Conservation (phyloP, 1,140 invertebrate genomes). For the Drosophila trapezifrons region DNA sequence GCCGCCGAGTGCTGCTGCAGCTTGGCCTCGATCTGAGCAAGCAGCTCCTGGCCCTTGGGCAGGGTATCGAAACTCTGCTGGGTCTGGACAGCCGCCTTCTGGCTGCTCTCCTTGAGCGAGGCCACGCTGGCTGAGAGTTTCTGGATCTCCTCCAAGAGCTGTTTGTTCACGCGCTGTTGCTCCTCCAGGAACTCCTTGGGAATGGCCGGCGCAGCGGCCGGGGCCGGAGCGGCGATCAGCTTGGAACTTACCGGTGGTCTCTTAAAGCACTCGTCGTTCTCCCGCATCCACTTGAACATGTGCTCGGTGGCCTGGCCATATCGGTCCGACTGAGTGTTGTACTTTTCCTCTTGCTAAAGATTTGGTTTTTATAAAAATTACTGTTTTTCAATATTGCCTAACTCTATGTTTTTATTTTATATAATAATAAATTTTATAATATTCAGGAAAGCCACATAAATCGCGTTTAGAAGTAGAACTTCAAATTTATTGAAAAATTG, state of each 20-base stretch:
- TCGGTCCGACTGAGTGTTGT: conserved; percentile 87
- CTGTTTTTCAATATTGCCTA: neutral
- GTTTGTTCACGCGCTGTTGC: conserved; percentile 76
- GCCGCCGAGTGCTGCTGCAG: conserved; percentile 52
- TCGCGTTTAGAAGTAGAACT: no score
- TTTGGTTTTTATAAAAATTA: neutral
- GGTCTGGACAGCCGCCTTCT: conserved; percentile 56
- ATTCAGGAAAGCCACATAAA: no score
- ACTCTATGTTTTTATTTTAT: neutral
- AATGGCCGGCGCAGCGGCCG: conserved; percentile 25
- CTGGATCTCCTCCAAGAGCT: conserved; percentile 86
- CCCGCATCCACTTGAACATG: conserved; percentile 87
- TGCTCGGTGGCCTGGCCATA: conserved; percentile 88
- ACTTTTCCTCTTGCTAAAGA: conserved; percentile 81
- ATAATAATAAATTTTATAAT: no score
- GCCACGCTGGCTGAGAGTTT: conserved; percentile 85
- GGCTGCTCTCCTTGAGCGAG: conserved; percentile 84
- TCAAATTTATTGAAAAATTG: no score
- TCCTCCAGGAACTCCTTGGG: conserved; percentile 62
- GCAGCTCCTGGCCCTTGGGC: conserved; percentile 58
- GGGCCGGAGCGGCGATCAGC: conserved; percentile 26
- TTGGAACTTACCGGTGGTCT: conserved; percentile 71
- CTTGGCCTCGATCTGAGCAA: conserved; percentile 72
- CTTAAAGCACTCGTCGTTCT: conserved; percentile 81
- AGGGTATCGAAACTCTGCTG: conserved; percentile 58